Evolutionary conservation across 1,140 invertebrate species (phyloP), one percentile per base, ranked within the genome.

Genomic region (Neodiprion pinetum): DNA sequence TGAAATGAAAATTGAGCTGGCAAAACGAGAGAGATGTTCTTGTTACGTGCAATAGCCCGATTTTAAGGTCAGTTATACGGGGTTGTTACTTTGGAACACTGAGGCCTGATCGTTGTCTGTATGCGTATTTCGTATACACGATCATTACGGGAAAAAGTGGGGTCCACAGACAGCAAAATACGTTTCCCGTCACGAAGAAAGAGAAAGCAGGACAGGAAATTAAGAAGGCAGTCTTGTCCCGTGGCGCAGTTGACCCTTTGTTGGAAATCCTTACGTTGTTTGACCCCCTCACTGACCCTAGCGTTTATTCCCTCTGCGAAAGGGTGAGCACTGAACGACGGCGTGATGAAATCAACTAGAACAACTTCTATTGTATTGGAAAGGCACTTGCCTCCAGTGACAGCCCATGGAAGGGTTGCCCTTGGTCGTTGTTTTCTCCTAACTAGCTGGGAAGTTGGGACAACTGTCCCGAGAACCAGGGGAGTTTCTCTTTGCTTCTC

Each of bases 301-400:
- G 12, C 40, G 14, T 21, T 67, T 65, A 61, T 40, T 73, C 23
- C 23, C 28, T 73, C 48, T 28, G 40, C 53, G 69, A 69, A 74
- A 67, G 73, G 67, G 67, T 61, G 67, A 65, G 48, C 9, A 72
- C 71, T 72, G 65, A 17, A 50, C 50, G 72, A 73, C 40, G 72
- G 83, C 86, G 84, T 82, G 85, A 88, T 87, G 85, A 87, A 88
- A 88, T 88, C 87, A 89, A 87, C 86, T 86, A 85, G 86, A 88
- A 88, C 86, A 88, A 88, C 85, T 82, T 82, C 77, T 75, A 82
- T 85, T 86, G 80, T 84, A 77, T 72, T 75, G 68, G 66, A 77
- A 28, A 78, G 79, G 80, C 83, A 83, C 81, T 86, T 77, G 79
- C 80, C 83, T 81, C 76, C 81, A 77, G 70, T 74, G 76, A 77